phyloP scores from a whole-genome alignment of 2,113 vertebrate species.

The Oncorhynchus masou region DNA sequence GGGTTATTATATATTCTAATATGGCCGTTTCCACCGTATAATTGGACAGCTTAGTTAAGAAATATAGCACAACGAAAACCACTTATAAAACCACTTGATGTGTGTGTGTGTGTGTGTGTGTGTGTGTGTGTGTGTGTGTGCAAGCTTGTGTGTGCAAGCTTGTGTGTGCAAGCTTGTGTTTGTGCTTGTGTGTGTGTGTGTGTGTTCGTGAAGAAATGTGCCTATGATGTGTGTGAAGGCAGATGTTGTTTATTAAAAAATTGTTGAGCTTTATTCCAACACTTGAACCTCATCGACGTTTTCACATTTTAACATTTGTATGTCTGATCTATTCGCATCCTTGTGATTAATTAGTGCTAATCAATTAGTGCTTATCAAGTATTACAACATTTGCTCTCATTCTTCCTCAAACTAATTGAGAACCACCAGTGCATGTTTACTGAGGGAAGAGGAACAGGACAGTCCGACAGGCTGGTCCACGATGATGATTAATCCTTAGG shows the following conservation, averaged over 20 bases:
- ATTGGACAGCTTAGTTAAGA: conserved; percentile 37
- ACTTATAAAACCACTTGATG: conserved; percentile 3
- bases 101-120: too few species aligned
- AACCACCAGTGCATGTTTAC: conserved; percentile 34
- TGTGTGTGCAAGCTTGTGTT: not conserved
- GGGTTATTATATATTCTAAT: conserved; percentile 46
- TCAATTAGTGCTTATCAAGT: too few species aligned
- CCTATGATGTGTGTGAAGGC: not conserved
- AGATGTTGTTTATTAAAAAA: conserved; percentile 34
- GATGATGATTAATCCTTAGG: conserved; percentile 49
- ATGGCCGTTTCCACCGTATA: conserved; percentile 25
- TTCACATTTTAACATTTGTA: conserved; percentile 7
- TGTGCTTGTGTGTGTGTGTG: not conserved
- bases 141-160: too few species aligned
- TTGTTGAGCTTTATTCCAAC: conserved; percentile 1
- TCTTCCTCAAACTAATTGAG: conserved; percentile 44
- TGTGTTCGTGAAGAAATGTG: not conserved
- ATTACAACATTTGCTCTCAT: not conserved
- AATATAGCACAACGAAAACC: not conserved
- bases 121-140: not conserved
- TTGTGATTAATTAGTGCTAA: conserved; percentile 31
- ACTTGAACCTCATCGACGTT: conserved; percentile 32
- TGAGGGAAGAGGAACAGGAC: conserved; percentile 23
- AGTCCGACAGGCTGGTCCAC: conserved; percentile 62
- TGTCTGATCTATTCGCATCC: conserved; percentile 9